A percentile compares a stretch with the other conserved stretches of the same genome.
phyloP scores from a whole-genome alignment of 2,797 vertebrate genomes.

The Arrhamphus sclerolepis region DNA sequence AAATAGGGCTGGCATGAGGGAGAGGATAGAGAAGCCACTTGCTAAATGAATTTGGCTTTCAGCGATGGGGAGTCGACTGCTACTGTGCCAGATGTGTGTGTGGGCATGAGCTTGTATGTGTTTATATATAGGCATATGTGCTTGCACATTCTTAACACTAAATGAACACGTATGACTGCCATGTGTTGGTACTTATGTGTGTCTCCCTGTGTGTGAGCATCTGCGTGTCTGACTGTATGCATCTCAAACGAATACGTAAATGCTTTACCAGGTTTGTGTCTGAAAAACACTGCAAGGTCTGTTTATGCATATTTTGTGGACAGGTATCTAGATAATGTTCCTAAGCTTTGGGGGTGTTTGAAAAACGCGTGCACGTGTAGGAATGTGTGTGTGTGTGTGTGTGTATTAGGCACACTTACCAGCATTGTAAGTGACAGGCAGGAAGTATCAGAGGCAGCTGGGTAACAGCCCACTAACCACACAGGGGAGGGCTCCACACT shows the following conservation, averaged over 20 bases:
- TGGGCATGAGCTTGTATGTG: no score
- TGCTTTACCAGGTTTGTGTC: constrained; percentile 12
- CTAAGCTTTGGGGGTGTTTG: constrained; percentile 34
- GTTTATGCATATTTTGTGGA: constrained; percentile 8
- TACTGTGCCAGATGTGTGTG: constrained; percentile 38
- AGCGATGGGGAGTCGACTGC: constrained; percentile 57
- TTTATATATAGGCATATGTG: constrained; percentile 19
- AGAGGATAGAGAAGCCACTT: constrained; percentile 31
- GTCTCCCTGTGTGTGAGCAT: constrained; percentile 1
- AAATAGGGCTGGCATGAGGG: constrained; percentile 44
- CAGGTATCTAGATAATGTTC: constrained; percentile 36
- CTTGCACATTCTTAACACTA: constrained; percentile 23
- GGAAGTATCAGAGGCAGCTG: constrained; percentile 77
- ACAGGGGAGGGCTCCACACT: constrained; percentile 63
- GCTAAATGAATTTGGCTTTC: constrained; percentile 69
- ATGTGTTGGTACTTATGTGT: constrained; percentile 16
- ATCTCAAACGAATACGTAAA: constrained; percentile 12
- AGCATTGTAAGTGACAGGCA: constrained; percentile 78
- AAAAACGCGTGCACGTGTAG: constrained; percentile 17
- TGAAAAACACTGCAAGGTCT: constrained; percentile 28
- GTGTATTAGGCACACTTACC: constrained; percentile 34
- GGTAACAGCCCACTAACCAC: constrained; percentile 74
- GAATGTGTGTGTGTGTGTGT: constrained; percentile 22
- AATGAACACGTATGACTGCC: constrained; percentile 34
- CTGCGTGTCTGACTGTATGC: constrained; percentile 10